Base-by-base conservation (phyloP, 2,797 vertebrate species). In the Allobates femoralis region DNA sequence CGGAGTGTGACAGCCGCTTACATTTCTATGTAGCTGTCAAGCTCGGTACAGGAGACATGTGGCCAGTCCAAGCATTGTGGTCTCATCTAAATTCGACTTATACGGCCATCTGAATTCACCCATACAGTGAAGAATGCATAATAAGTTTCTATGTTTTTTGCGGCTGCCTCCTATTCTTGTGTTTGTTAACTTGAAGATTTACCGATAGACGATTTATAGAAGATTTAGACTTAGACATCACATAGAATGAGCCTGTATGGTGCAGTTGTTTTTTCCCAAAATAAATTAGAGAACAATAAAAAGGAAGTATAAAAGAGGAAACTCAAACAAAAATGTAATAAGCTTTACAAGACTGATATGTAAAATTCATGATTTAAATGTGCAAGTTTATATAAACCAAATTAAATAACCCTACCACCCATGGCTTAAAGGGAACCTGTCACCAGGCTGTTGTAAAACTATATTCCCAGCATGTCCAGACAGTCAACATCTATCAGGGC, bases 281-380 rank as follows among this genome's bases (percentile, higher is more conserved):
- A 85, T 69, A 85, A 56, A 41, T 58, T 50, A 85, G 26, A 66
- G 74, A 78, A 79, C 30, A 67, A 37, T 6, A 58, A 32, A 79
- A 53, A 28, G 82, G 82, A 84, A 84, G 82, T 50, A n/a, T 50
- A 46, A 83, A 75, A 85, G 58, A 26, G 73, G 74, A 77, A 84
- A 30, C 26, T 19, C 58, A 78, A 21, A 23, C 19, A 41, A 41
- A 19, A 41, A 34, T 41, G 2, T 2, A 71, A 66, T 12, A 14
- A 30, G 34, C 8, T 41, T 71, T 12, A 41, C 19, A 30, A n/a
- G 56, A 62, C 26, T 28, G 28, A 26, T 62, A 62, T 62, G 8
- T 2, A 26, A 28, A 26, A 2, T 62, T 11, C 21, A 15, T 26
- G n/a, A 26, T n/a, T 11, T 62, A 26, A 62, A 60, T 14, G 26